Conservation (phyloP, 2,113 vertebrate genomes). For the Macaca mulatta region DNA sequence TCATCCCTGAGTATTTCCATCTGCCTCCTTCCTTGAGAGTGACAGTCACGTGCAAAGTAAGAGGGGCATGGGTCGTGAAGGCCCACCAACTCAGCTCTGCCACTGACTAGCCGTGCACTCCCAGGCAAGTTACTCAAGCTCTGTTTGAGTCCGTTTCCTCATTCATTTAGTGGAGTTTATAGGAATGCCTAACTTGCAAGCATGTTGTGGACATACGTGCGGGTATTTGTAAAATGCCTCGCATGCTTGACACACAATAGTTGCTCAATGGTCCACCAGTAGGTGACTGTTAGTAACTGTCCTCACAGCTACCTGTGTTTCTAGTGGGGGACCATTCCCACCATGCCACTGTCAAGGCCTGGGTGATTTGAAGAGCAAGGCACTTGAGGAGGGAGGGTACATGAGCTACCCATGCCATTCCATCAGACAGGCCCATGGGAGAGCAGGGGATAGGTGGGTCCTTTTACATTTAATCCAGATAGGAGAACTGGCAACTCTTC, state of each 20-base stretch:
- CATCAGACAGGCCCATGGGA: neutral
- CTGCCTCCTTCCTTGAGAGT: neutral
- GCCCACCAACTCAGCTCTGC: fast-evolving
- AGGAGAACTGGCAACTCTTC: neutral
- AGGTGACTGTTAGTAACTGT: neutral
- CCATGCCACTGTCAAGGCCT: neutral
- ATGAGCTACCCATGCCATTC: neutral
- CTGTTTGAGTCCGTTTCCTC: neutral
- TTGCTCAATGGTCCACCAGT: neutral
- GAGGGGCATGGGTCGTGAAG: neutral
- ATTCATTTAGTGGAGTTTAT: neutral
- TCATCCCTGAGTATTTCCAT: neutral
- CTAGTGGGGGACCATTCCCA: neutral
- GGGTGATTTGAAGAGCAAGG: neutral
- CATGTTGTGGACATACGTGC: neutral
- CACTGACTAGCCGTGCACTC: neutral
- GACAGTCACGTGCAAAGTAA: neutral
- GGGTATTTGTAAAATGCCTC: neutral
- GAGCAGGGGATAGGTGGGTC: neutral
- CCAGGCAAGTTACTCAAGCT: neutral
- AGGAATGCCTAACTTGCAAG: neutral
- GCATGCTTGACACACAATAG: neutral
- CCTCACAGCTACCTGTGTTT: neutral
- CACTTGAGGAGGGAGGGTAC: neutral
- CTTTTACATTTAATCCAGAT: neutral